Percentiles rank a stretch among this genome's conserved stretches.
phyloP scores from a whole-genome alignment of 92 coral and sea anemone genomes.

The Epizoanthus stellaris region DNA sequence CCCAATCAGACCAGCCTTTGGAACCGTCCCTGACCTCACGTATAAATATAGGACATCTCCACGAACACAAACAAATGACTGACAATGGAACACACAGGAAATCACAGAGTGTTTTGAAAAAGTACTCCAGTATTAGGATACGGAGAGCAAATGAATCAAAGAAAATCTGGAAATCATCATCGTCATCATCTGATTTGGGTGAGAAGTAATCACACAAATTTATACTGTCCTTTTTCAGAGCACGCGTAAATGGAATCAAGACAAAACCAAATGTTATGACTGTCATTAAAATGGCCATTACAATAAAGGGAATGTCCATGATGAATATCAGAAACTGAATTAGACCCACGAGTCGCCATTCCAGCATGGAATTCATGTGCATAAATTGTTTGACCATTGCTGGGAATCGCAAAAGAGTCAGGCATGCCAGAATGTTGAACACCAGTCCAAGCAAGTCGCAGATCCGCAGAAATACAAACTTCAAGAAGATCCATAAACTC shows the following conservation, averaged over 20 bases:
- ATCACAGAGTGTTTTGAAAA: constrained; percentile 85
- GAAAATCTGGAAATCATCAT: constrained; percentile 34
- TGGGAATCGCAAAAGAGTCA: constrained; percentile 86
- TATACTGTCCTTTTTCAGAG: constrained; percentile 48
- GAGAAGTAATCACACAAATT: constrained; percentile 63
- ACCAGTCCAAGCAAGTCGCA: constrained; percentile 84
- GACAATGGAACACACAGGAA: constrained; percentile 87
- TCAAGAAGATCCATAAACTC: constrained; percentile 84
- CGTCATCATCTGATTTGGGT: constrained; percentile 37
- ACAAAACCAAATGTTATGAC: constrained; percentile 74
- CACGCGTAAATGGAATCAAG: constrained; percentile 70
- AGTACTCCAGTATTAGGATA: constrained; percentile 66
- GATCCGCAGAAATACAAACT: constrained; percentile 81
- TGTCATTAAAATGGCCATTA: constrained; percentile 75
- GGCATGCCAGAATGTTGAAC: constrained; percentile 89
- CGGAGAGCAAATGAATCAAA: constrained; percentile 80
- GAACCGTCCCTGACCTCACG: constrained; percentile 64
- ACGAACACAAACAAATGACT: constrained; percentile 76
- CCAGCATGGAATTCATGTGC: constrained; percentile 63
- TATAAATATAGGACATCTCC: constrained; percentile 82
- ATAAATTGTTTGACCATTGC: constrained; percentile 81
- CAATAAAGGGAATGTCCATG: constrained; percentile 86
- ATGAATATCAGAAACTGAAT: constrained; percentile 81
- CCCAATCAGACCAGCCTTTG: constrained; percentile 72
- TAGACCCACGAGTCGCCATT: constrained; percentile 86